Evolutionary conservation across 2,113 vertebrate species (phyloP), one percentile per base, ranked within the genome.

Genomic region (Hydropotes inermis): DNA sequence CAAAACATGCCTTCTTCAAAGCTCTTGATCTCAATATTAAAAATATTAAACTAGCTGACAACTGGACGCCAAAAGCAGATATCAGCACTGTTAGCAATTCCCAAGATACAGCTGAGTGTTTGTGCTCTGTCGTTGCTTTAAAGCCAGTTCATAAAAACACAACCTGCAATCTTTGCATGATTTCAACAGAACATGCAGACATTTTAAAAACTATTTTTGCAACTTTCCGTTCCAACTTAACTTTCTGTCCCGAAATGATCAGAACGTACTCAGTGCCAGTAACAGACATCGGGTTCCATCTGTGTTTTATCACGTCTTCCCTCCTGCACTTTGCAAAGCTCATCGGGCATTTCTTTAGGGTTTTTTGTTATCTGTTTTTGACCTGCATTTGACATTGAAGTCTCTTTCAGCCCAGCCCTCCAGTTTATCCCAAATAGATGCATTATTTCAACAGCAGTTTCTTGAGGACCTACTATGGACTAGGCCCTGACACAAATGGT

Each of bases 311-410:
- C 47, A 21, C 16, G 39, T 88, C 67, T 78, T 92, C 55, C 87
- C 52, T 92, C 94, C 92, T 86, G 87, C 87, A 84, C 36, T 57
- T n/a, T 81, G n/a, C 36, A 82, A 70, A 96, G 50, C 45, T 91
- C 50, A 45, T 60, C 1, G 12, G 89, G 83, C 67, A 52, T 89
- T 97, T 96, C 36, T 93, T 85, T 57, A 30, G 50, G 14, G 33
- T 27, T 52, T 52, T 82, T 45, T 52, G 36, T 83, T 61, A 27
- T 76, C 60, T 55, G n/a, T 64, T 97, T 96, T 76, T 87, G 54
- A 96, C 67, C 43, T 89, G 93, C 55, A 58, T 93, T 64, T 94
- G 94, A 91, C 70, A 87, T 39, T 90, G 95, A 90, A 93, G 43
- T 89, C 93, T 79, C 52, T 96, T 87, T 96, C n/a, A 57, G 23